Evolutionary conservation across 2,888 invertebrate genomes (phyloP), one percentile per base, ranked within the genome.

Genomic region (Mamestra brassicae): DNA sequence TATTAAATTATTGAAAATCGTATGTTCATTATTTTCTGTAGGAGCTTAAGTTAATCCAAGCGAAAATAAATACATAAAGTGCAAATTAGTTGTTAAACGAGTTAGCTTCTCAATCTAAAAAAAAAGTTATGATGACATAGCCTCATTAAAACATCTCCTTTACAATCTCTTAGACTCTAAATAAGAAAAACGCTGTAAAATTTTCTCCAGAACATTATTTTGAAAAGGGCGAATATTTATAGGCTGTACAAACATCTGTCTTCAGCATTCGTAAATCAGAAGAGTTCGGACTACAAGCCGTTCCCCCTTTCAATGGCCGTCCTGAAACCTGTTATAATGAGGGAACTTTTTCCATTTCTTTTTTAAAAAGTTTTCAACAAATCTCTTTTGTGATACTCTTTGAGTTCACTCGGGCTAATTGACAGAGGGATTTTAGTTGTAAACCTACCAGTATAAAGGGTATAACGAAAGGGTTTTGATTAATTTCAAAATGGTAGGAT

Each of bases 251-350:
- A 85, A 85, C 85, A 86, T 86, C 85, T 83, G 87, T 86, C 83
- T 85, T 76, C 52, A 74, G 64, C 78, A 81, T 86, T 83, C 81
- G 81, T 83, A 87, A 86, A 83, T 86, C 79, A 82, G 78, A 77
- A 80, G 86, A 72, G 76, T 63, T 85, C 68, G 85, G 81, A 80
- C 80, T 86, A 86, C 76, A 79, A 74, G 77, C 60, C 68, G 80
- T 66, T 83, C 84, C 82, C 83, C 81, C 79, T 80, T 82, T 85
- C 87, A 83, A 69, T 83, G 73, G 75, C 86, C 87, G 85, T 85
- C 88, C 91, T 92, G 94, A 94, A 95, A 94, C 92, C 93, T 91
- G 90, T 92, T 94, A 93, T 95, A 95, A 95, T 94, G 94, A 94
- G 93, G 85, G 89, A 95, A 95, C 89, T 95, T 95, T 94, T 92